These are phyloP conservation scores for Cheilosia vernalis DNA, from an alignment of 2,888 invertebrate species.

Conservation along the genomic window DNA sequence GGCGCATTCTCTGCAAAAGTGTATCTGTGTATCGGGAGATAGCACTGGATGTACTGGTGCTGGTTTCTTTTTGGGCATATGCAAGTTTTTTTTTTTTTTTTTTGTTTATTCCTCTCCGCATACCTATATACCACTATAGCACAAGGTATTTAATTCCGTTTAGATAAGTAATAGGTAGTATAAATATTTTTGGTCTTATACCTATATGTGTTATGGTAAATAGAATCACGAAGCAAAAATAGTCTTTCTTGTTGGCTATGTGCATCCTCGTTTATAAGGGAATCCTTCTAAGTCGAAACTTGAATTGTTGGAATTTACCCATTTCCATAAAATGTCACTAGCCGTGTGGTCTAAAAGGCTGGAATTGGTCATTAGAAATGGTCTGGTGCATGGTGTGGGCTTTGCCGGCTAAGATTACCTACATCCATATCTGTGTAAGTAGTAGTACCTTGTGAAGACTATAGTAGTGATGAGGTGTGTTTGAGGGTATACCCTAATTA, in stretches of 20 bases:
- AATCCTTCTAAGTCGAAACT: slow-evolving; percentile 52
- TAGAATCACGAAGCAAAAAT: slow-evolving; percentile 49
- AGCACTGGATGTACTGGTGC: slow-evolving; percentile 61
- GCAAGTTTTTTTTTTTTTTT: slow-evolving; percentile 61
- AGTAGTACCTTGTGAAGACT: background rate
- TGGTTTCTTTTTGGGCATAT: slow-evolving; percentile 74
- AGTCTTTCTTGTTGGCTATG: slow-evolving; percentile 8
- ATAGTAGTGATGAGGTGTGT: background rate
- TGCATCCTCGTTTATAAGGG: slow-evolving; percentile 51
- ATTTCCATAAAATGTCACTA: slow-evolving; percentile 61
- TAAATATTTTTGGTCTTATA: slow-evolving; percentile 48
- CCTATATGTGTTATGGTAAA: slow-evolving; percentile 61
- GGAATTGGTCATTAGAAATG: slow-evolving; percentile 66
- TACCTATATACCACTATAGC: slow-evolving; percentile 34
- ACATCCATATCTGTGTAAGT: no score
- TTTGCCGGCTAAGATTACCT: background rate
- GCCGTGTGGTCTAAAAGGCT: slow-evolving; percentile 43
- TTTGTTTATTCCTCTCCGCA: slow-evolving; percentile 15
- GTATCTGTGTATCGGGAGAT: slow-evolving; percentile 53
- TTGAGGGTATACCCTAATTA: no score
- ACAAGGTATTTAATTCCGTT: slow-evolving; percentile 72
- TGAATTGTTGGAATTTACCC: slow-evolving; percentile 56
- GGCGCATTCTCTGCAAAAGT: slow-evolving; percentile 42
- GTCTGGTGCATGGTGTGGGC: slow-evolving; percentile 6
- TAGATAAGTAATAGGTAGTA: slow-evolving; percentile 71